Evolutionary conservation across 2,888 invertebrate species (phyloP).

Genomic region (Phoenoteleia sp.): DNA sequence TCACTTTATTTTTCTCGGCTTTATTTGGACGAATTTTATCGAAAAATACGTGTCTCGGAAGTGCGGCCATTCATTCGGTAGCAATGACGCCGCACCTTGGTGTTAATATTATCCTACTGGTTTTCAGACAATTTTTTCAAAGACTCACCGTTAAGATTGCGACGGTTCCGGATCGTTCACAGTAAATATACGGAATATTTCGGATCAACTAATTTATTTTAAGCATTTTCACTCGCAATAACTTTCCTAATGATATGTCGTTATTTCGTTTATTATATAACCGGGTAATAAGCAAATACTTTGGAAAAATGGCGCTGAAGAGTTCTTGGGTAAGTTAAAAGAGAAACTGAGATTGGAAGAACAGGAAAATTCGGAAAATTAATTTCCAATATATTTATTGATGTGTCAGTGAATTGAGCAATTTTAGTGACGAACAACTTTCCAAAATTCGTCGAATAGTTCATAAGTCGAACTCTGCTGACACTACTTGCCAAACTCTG

Average conservation of each 20-base stretch:
- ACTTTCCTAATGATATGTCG: neutral
- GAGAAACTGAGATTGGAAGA: too few relatives aligned
- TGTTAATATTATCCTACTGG: neutral
- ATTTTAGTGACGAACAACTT: constrained; percentile 76
- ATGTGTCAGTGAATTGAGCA: constrained; percentile 28
- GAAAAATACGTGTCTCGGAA: constrained; percentile 56
- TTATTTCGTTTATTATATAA: neutral
- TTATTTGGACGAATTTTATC: constrained; percentile 41
- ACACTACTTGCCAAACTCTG: constrained; percentile 35
- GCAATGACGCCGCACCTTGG: neutral
- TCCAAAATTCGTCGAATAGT: constrained; percentile 83
- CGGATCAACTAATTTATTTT: constrained; percentile 23
- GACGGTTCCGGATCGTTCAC: constrained; percentile 18
- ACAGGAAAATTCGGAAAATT: neutral
- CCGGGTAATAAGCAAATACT: neutral
- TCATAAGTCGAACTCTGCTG: constrained; percentile 78
- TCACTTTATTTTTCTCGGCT: constrained; percentile 25
- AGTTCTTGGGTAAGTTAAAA: too few relatives aligned
- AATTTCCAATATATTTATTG: neutral
- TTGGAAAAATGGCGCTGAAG: too few relatives aligned
- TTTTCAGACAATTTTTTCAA: constrained; percentile 10
- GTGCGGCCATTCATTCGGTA: constrained; percentile 41
- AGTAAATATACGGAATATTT: constrained; percentile 16
- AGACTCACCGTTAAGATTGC: neutral
- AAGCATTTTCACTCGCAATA: neutral